Evolutionary conservation across 2,113 vertebrate species (phyloP), one percentile per base, ranked within the genome.

Genomic region (Greenwoodochromis staneri): DNA sequence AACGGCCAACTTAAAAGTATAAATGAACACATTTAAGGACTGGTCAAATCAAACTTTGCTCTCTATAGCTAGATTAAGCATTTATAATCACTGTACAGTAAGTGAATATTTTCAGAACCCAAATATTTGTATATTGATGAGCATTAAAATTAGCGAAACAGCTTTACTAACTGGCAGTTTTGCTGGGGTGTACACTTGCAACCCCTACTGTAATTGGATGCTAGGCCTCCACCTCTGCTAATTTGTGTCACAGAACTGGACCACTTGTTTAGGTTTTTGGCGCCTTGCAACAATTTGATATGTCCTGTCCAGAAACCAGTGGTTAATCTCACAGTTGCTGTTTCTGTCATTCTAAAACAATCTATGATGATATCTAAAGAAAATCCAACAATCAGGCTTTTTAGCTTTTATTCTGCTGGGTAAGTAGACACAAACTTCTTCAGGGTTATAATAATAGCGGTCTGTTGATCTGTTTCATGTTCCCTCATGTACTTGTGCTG

Each of bases 371-470:
- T 2, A 49, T 11, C 71, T 78, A 45, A 73, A 81, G 57, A 59
- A 63, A 38, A 88, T 45, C 29, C 19, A 38, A 78, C n/a, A 12
- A 80, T 54, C 69, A 69, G 76, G 82, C 66, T 19, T 47, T 31
- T 81, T 47, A 54, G 4, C 40, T 59, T 36, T 36, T 59, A 42
- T 81, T 80, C 8, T 34, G 1, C 17, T 21, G 84, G 63, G 53
- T 49, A 29, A 9, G 38, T 12, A 55, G 71, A 86, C 16, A 45
- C 24, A n/a, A 53, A 36, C 27, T 81, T 76, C 80, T 88, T 87
- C 45, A 5, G 34, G 85, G 63, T 93, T 87, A 87, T 57, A 55
- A 90, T 57, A 88, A 92, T 82, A 91, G 80, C n/a, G 4, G 27
- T 38, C 21, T 85, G 57, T 90, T 90, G 85, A 88, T 88, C 76